Evolutionary conservation across 2,888 invertebrate species (phyloP), one percentile per base, ranked within the genome.

Genomic region (Thymelicus lineola): DNA sequence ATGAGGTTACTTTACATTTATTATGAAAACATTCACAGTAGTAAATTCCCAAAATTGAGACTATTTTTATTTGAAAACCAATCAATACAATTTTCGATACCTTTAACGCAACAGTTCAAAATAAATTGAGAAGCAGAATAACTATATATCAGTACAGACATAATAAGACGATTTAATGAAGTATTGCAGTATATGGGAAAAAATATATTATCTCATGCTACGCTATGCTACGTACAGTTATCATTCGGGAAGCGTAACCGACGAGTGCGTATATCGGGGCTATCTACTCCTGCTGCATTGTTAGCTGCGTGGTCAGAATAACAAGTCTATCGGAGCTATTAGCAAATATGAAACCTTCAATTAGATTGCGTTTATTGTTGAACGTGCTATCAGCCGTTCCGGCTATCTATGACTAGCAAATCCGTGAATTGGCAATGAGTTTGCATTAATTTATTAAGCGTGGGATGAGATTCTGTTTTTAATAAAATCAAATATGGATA

Each of bases 231-330:
- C 66, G 72, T 81, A 86, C 87, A 86, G 89, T 89, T 90, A 89
- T 85, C 86, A 88, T 91, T 88, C 87, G 78, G 77, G 76, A 83
- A 84, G 87, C 87, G 88, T 87, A 86, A 78, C 79, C 71, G 78
- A 70, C 75, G 75, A 80, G 72, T 81, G 80, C 83, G 86, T 80
- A 82, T 87, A 87, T 88, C 88, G 82, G 80, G 81, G 80, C 80
- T 88, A 90, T 91, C 88, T 76, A 80, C 78, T 76, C 84, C 81
- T 86, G 89, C 85, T 91, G 86, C 90, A 85, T 92, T 91, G 92
- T 92, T 92, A 92, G 87, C 80, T 85, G 78, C 92, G 91, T 88
- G 92, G 81, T 73, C 80, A 75, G 92, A 89, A 91, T 93, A 91
- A 85, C 86, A 89, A 90, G 83, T 88, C 84, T 80, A 86, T 86